Evolutionary conservation across 2,888 invertebrate species (phyloP).

Genomic region (Trachelus stipa): DNA sequence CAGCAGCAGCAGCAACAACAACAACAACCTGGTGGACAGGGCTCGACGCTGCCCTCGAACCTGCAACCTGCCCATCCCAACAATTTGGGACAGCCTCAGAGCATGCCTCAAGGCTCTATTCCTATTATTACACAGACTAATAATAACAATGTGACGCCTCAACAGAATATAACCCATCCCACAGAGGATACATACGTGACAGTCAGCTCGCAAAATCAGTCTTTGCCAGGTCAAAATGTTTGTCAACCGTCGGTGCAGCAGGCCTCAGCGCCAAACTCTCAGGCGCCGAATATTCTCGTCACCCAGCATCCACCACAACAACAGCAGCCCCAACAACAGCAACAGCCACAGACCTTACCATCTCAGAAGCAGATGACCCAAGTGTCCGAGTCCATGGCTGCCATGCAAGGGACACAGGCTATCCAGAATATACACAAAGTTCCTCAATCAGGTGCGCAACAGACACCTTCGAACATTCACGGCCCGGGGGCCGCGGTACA

Average conservation of each 20-base stretch:
- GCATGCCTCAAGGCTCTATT: constrained; percentile 72
- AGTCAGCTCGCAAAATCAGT: constrained; percentile 52
- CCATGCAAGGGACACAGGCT: constrained; percentile 57
- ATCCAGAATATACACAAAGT: constrained; percentile 62
- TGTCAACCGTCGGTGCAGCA: constrained; percentile 48
- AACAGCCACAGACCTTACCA: constrained; percentile 36
- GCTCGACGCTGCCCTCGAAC: constrained; percentile 73
- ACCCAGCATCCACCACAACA: constrained; percentile 53
- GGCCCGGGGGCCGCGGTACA: constrained; percentile 47
- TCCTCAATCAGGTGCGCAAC: constrained; percentile 54
- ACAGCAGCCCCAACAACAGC: constrained; percentile 68
- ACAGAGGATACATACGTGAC: constrained; percentile 54
- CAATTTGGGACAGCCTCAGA: constrained; percentile 71
- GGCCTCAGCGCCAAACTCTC: constrained; percentile 47
- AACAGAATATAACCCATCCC: constrained; percentile 50
- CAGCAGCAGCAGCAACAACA: constrained; percentile 49
- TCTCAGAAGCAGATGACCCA: constrained; percentile 50
- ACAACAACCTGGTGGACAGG: constrained; percentile 67
- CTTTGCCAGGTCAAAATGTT: constrained; percentile 52
- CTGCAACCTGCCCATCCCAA: constrained; percentile 69
- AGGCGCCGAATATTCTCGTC: constrained; percentile 54
- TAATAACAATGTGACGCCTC: constrained; percentile 48
- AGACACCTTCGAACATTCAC: constrained; percentile 45
- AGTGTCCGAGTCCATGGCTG: constrained; percentile 55
- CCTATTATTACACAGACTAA: constrained; percentile 70